A percentile compares a stretch with the other conserved stretches of the same genome.
phyloP scores from a whole-genome alignment of 1,140 invertebrate species.

The Ips typographus region DNA sequence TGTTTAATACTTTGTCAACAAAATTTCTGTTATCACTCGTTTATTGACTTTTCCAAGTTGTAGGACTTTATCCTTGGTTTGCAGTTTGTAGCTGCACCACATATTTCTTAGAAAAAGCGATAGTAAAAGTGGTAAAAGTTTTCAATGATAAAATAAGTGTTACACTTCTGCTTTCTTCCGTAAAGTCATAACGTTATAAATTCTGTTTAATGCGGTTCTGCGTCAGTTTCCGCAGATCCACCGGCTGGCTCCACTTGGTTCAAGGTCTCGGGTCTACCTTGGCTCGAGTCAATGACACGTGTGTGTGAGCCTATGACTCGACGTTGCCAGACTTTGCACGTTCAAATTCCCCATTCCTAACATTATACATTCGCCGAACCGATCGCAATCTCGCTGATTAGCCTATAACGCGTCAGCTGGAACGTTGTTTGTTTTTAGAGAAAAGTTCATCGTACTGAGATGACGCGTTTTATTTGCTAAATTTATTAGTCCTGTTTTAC shows the following conservation, averaged over 20 bases:
- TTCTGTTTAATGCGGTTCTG: conserved; percentile 19
- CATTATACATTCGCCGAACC: background rate
- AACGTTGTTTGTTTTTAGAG: conserved; percentile 1
- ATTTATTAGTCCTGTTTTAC: no score
- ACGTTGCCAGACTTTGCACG: conserved; percentile 22
- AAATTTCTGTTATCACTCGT: no score
- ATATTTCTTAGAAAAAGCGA: no score
- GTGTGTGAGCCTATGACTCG: conserved; percentile 38
- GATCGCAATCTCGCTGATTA: background rate
- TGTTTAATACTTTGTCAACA: no score
- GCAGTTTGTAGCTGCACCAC: no score
- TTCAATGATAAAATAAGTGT: no score
- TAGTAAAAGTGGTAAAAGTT: no score
- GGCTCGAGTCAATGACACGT: conserved; percentile 52
- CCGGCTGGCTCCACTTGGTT: conserved; percentile 38
- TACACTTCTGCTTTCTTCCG: no score
- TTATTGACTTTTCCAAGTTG: no score
- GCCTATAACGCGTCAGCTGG: conserved; percentile 3
- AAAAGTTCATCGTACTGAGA: background rate
- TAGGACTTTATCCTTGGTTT: no score
- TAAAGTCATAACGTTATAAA: background rate
- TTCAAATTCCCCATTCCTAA: background rate
- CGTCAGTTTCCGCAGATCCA: conserved; percentile 31
- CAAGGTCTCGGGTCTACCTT: conserved; percentile 52
- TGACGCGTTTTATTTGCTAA: background rate